A percentile compares a stretch with the other conserved stretches of the same genome.
Evolutionary conservation across 2,113 vertebrate species (phyloP).

Genomic region (Chlorodrepanis virens): DNA sequence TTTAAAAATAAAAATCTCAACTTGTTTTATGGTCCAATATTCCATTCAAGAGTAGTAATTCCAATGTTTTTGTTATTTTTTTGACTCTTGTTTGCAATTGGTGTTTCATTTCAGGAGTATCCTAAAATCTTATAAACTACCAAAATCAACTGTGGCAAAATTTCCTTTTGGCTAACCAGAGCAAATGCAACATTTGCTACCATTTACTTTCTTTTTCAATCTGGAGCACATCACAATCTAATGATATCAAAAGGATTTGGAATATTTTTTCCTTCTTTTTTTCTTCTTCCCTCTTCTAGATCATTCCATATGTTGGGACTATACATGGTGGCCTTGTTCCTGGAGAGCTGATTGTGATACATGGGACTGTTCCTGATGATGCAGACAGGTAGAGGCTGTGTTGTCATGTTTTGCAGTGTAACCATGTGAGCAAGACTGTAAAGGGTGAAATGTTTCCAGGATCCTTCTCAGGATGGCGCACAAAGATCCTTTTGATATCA

Average conservation of each 20-base stretch:
- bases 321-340: conserved; percentile 81
- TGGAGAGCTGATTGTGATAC: conserved; percentile 84
- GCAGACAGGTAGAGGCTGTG: conserved; percentile 80
- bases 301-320: conserved; percentile 82
- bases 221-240: background rate
- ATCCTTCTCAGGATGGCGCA: background rate
- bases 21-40: background rate
- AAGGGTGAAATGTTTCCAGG: background rate
- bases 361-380: conserved; percentile 77
- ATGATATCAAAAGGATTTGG: background rate
- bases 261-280: background rate
- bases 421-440: background rate
- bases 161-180: background rate
- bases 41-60: background rate
- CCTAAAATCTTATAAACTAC: background rate
- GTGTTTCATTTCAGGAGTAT: background rate
- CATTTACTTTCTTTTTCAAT: background rate
- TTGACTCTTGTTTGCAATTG: background rate
- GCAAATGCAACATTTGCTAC: background rate
- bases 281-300: conserved; percentile 47
- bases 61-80: background rate
- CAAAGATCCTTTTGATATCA: background rate
- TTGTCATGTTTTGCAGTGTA: background rate
- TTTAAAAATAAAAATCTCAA: background rate
- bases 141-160: background rate